Evolutionary conservation across 2,888 invertebrate species (phyloP).

Genomic region (Tholera decimalis): DNA sequence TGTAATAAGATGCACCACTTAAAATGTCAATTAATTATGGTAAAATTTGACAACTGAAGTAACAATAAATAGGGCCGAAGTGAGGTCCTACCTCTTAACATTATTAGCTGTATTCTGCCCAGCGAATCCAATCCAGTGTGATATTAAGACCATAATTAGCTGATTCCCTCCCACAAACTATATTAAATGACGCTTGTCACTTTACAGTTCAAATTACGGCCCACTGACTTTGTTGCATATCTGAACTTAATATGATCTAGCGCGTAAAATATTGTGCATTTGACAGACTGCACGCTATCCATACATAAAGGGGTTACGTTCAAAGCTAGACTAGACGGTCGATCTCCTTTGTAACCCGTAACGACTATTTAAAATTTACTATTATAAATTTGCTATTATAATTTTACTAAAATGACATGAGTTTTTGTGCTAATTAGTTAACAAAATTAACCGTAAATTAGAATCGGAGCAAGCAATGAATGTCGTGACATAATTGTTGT

Average conservation of each 20-base stretch:
- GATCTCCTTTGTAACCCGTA: too few relatives aligned
- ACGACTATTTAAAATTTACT: too few relatives aligned
- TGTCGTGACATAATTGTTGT: constrained; percentile 15
- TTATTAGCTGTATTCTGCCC: constrained; percentile 26
- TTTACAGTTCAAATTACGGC: constrained; percentile 11
- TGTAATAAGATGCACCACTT: too few relatives aligned
- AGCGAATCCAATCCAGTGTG: constrained; percentile 6
- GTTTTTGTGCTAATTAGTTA: constrained; percentile 2
- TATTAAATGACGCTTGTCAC: constrained; percentile 6
- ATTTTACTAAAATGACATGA: neutral
- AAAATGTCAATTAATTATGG: too few relatives aligned
- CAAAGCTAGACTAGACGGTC: neutral
- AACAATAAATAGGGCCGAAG: neutral
- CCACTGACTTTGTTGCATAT: constrained; percentile 6
- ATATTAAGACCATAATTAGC: constrained; percentile 23
- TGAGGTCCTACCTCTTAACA: neutral
- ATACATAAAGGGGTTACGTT: neutral
- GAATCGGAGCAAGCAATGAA: constrained; percentile 27
- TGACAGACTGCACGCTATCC: constrained; percentile 4
- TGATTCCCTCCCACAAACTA: constrained; percentile 9
- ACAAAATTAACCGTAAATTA: constrained; percentile 3
- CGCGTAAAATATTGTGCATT: neutral
- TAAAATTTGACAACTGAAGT: too few relatives aligned
- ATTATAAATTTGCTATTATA: constrained; percentile 3
- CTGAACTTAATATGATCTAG: constrained; percentile 9